phyloP scores from a whole-genome alignment of 2,113 vertebrate genomes.

The Ariopsis seemanni region DNA sequence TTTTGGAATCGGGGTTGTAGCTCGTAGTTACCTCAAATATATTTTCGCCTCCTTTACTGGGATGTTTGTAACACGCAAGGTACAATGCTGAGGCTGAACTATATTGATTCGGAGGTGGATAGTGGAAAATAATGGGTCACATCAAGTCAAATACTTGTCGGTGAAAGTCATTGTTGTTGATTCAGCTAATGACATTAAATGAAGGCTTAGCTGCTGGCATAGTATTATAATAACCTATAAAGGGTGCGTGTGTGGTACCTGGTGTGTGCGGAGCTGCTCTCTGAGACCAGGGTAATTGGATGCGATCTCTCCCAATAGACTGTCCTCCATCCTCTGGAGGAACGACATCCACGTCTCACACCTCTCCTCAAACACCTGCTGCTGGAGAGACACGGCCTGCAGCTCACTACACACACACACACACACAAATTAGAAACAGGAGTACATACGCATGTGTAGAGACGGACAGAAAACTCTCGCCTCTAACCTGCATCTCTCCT shows the following conservation, averaged over 20 bases:
- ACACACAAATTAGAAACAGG: constrained; percentile 25
- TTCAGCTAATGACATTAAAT: background rate
- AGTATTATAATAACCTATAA: background rate
- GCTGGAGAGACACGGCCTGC: constrained; percentile 72
- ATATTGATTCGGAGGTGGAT: no score
- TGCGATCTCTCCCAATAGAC: constrained; percentile 70
- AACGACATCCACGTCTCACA: constrained; percentile 85
- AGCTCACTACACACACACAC: constrained; percentile 71
- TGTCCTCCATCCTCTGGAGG: constrained; percentile 82
- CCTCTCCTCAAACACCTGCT: constrained; percentile 79
- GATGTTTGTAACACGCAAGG: no score
- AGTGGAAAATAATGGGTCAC: no score
- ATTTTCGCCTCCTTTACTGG: no score
- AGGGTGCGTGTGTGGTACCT: constrained; percentile 54
- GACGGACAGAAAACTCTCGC: background rate
- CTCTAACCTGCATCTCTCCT: constrained; percentile 83
- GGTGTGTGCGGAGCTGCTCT: constrained; percentile 79
- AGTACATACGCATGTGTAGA: background rate
- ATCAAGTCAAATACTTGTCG: background rate
- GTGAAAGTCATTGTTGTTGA: background rate
- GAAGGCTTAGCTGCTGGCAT: background rate
- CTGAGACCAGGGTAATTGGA: constrained; percentile 72
- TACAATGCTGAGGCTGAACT: no score
- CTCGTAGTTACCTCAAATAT: no score
- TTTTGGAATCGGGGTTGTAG: background rate